Conservation (phyloP, 2,888 invertebrate species). For the Zootermopsis nevadensis region DNA sequence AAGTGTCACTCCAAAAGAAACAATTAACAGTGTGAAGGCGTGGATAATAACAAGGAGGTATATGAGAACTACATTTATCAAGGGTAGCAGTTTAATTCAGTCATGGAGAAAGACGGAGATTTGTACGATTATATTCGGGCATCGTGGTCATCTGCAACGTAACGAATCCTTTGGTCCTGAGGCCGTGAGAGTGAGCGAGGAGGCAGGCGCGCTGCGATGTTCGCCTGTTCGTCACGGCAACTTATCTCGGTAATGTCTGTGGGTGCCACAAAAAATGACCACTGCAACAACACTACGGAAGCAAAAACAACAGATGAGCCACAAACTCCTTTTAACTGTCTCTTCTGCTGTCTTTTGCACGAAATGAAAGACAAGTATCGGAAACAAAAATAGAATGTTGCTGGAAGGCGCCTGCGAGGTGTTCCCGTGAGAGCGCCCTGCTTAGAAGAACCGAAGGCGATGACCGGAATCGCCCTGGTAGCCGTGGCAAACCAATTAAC, state of each 20-base stretch:
- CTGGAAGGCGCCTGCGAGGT: neutral
- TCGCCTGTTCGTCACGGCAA: slow-evolving; percentile 22
- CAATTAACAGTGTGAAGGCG: neutral
- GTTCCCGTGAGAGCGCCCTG: slow-evolving; percentile 28
- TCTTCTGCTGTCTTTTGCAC: slow-evolving; percentile 10
- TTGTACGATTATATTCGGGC: slow-evolving; percentile 10
- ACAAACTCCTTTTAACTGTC: slow-evolving; percentile 25
- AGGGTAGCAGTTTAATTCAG: neutral
- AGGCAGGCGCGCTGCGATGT: slow-evolving; percentile 2
- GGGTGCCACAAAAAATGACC: slow-evolving; percentile 27
- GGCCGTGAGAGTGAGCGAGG: slow-evolving; percentile 14
- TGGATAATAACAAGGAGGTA: slow-evolving; percentile 4
- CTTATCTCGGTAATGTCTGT: slow-evolving; percentile 14
- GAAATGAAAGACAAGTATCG: slow-evolving; percentile 6
- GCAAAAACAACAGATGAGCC: slow-evolving; percentile 21
- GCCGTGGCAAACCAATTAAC: slow-evolving; percentile 21
- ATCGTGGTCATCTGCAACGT: neutral
- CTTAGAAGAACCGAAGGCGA: neutral
- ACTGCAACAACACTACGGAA: neutral
- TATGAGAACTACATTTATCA: neutral
- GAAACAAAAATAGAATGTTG: neutral
- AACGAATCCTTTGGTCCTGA: slow-evolving; percentile 10
- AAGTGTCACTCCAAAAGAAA: neutral
- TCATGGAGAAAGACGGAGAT: slow-evolving; percentile 13
- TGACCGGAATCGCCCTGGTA: slow-evolving; percentile 33